Evolutionary conservation across 2,113 vertebrate genomes (phyloP), one percentile per base, ranked within the genome.

Genomic region (Manacus vitellinus): DNA sequence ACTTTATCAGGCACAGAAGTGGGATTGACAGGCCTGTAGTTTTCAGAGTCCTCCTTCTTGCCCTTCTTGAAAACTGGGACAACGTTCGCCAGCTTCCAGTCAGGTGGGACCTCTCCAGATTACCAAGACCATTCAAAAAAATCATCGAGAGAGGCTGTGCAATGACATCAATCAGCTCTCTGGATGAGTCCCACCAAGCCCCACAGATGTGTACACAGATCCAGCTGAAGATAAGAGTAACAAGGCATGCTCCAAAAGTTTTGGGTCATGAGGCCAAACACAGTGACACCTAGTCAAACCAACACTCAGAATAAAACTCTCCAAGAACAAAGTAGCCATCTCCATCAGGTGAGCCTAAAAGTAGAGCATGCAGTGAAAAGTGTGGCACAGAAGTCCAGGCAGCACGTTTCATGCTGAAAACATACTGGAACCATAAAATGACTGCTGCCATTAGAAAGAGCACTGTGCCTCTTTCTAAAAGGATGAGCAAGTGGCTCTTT

Each of bases 381-480:
- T 0, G 0, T 39, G 33, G 30, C 47, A 85, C 24, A 23, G 19
- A 70, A 74, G 25, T 44, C 41, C 39, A 71, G 11, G 22, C 62
- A 82, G 25, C 30, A 39, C 1, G 9, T 37, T 49, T 59, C 58
- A 44, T 3, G 12, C n/a, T 37, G 23, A 55, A 61, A 91, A 66
- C 28, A 58, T 19, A 30, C 21, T 28, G 39, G 9, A 72, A 76
- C 16, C 27, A 22, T 28, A 30, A 75, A 85, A 72, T 76, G 2
- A 58, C 44, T 44, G n/a, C 16, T 61, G 15, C n/a, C 46, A 54
- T 41, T 41, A 41, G 39, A 41, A 41, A 41, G 39, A 49, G 31
- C 35, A 28, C 18, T 47, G 24, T 7, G 61, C 21, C 22, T 79
- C 39, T 39, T 70, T 31, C 24, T 62, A 49, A 68, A 85, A 68